A percentile compares a stretch with the other conserved stretches of the same genome.
Conservation (phyloP, 1,140 invertebrate species). For the Forficula auricularia region DNA sequence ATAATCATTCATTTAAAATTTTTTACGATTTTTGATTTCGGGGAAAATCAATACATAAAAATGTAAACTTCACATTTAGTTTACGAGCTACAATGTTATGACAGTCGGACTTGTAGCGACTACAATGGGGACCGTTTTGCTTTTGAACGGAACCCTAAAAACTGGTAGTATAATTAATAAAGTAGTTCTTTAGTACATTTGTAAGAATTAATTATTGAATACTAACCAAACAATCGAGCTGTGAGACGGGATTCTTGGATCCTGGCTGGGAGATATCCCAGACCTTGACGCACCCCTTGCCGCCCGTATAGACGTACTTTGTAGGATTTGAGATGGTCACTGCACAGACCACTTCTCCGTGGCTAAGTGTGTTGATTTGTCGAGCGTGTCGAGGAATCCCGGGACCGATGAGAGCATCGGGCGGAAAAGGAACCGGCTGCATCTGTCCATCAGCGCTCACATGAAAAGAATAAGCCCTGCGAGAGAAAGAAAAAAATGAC, state of each 20-base stretch:
- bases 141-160: neutral
- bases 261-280: conserved; percentile 58
- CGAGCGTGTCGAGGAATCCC: conserved; percentile 70
- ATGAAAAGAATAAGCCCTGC: conserved; percentile 58
- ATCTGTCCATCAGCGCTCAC: conserved; percentile 49
- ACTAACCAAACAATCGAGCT: conserved; percentile 57
- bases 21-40: too few relatives aligned
- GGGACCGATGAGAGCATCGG: conserved; percentile 75
- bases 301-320: conserved; percentile 72
- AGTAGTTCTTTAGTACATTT: too few relatives aligned
- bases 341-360: conserved; percentile 76
- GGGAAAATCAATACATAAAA: too few relatives aligned
- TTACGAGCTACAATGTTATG: too few relatives aligned
- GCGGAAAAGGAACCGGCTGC: conserved; percentile 63
- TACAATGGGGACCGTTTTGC: neutral
- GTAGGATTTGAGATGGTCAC: conserved; percentile 71
- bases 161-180: too few relatives aligned
- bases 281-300: conserved; percentile 82
- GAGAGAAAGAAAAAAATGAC: conserved; percentile 12
- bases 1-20: too few relatives aligned
- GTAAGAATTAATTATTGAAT: too few relatives aligned
- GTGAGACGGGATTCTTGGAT: conserved; percentile 55
- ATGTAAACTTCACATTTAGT: too few relatives aligned
- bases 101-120: too few relatives aligned
- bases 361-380: conserved; percentile 57